Base-by-base conservation (phyloP, 2,888 invertebrate genomes). In the Drosophila vallismaia region DNA sequence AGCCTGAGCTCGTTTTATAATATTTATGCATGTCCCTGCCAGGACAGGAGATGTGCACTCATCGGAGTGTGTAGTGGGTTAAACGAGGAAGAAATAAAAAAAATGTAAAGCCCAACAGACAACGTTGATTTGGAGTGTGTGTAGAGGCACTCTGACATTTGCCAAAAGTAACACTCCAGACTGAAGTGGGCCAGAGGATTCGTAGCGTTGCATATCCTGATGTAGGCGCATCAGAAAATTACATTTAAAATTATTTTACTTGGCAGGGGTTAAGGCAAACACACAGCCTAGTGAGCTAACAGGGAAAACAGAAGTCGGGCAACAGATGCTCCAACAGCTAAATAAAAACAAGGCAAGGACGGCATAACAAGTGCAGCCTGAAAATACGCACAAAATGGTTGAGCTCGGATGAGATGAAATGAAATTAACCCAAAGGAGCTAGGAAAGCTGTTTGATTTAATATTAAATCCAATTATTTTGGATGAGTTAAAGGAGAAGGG, bases 81-180 rank as follows among this genome's bases (percentile, higher is more conserved):
- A 44, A n/a, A 42, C 40, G 31, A 38, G 45, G 64, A 28, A 62
- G 71, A 69, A 57, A 19, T 38, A 62, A 74, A 69, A 57, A 42
- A 58, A 51, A 29, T 14, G 26, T 1, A 19, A 8, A 9, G 4
- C 7, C 14, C 38, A 28, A 60, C 49, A 40, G 55, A 33, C 12
- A 31, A 14, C 24, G 45, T 46, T 52, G 57, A 12, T 26, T 33
- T 53, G 49, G 42, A 50, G 45, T 57, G 67, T 71, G 56, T 55
- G 67, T 49, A 40, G 60, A 63, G 56, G 53, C 31, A 52, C 54
- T 57, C 53, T 33, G 49, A 58, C 66, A 66, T 55, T 62, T 85
- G 79, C 79, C 86, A 75, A 85, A 87, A 83, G 88, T 87, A 86
- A 85, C 88, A 85, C 82, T 83, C 73, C 60, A 83, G 44, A 52